These are phyloP conservation scores for Zygogramma bicolorata DNA, from an alignment of 2,888 invertebrate genomes.

Conservation along the genomic window DNA sequence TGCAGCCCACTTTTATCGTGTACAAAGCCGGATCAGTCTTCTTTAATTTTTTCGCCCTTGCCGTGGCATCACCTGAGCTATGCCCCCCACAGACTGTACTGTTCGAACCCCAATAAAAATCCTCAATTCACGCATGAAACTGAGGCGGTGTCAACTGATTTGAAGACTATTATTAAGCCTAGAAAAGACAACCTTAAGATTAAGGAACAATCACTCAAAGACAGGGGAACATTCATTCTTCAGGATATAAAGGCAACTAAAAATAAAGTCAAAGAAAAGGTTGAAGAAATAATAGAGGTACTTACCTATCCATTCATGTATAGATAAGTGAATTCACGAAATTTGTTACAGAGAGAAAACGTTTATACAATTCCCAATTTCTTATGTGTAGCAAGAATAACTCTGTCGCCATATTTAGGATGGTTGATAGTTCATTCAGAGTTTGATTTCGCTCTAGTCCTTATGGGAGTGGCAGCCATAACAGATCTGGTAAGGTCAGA, in stretches of 20 bases:
- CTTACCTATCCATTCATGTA: background rate
- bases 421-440: constrained; percentile 87
- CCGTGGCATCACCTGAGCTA: background rate
- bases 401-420: constrained; percentile 88
- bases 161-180: constrained; percentile 68
- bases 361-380: constrained; percentile 94
- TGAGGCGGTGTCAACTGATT: constrained; percentile 44
- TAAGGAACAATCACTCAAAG: constrained; percentile 71
- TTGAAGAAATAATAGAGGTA: constrained; percentile 82
- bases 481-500: constrained; percentile 92
- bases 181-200: constrained; percentile 73
- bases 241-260: constrained; percentile 80
- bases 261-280: constrained; percentile 77
- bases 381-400: constrained; percentile 87
- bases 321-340: background rate
- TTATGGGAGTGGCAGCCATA: constrained; percentile 88
- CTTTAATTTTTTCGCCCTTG: background rate
- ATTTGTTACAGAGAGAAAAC: constrained; percentile 78
- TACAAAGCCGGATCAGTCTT: background rate
- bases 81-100: background rate
- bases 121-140: background rate
- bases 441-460: constrained; percentile 83
- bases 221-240: constrained; percentile 74
- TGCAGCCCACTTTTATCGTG: background rate
- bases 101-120: background rate